Base-by-base conservation (phyloP, 2,113 vertebrate genomes). In the Hippocampus zosterae region DNA sequence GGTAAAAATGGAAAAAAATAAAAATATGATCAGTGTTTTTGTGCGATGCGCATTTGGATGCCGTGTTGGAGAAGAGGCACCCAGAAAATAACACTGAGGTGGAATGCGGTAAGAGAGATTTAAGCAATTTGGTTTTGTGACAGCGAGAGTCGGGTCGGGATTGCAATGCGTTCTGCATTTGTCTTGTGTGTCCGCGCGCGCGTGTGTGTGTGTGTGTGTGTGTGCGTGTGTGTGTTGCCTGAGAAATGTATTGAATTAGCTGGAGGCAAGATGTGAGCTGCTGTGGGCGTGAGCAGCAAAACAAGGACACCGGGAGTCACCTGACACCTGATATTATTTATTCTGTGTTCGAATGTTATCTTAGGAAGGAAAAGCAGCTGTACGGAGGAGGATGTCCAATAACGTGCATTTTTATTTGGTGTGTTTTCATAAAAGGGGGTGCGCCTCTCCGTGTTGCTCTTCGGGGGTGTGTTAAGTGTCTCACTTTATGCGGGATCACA, bases 241-340 rank as follows among this genome's bases (percentile, higher is more conserved):
- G 67, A 79, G 76, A 69, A 71, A 68, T 71, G 67, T 81, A 84
- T 86, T 79, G 85, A 84, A 86, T 84, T 80, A 81, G 71, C 80
- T 70, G 60, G 33, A 69, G 78, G 52, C 27, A 53, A 70, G 57
- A 66, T 75, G 71, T 75, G 50, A 80, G 67, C 63, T 57, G 71
- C 37, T 19, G 69, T 69, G 77, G 71, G 75, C 5, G 48, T 71
- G 71, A 65, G 62, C 63, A 65, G 46, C 40, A 71, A 68, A 73
- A 72, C 27, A 25, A 76, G 53, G 71, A 62, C 44, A 57, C 52
- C 63, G 44, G 66, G 25, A 27, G 33, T 71, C 59, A 9, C 53
- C 67, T 76, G 46, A 69, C 52, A 29, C 60, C 9, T 63, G 67
- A 52, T 71, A 65, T 72, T 69, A 57, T 65, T 75, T 73, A 65